Evolutionary conservation across 2,113 vertebrate species (phyloP), one percentile per base, ranked within the genome.

Genomic region (Tragulus kanchil): DNA sequence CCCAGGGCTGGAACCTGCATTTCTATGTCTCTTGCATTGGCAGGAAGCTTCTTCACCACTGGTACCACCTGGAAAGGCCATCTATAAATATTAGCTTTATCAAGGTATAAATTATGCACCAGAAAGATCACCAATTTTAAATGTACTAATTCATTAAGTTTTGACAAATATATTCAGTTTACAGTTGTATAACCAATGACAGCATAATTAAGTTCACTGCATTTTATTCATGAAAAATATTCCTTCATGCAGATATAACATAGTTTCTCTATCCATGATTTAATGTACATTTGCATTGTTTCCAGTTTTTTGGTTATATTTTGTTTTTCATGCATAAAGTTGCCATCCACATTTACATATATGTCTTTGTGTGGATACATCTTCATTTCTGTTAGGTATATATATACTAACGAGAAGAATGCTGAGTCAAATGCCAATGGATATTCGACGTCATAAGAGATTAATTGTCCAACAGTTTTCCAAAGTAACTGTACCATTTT

Each of bases 351-450:
- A 62, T 61, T n/a, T 81, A 4, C 8, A 6, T 23, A 11, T 5
- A 8, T 62, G 11, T 36, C 45, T 82, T 90, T 78, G 8, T 77
- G 56, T 77, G 69, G 9, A 42, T 9, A 28, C 21, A 16, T 56
- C 95, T 94, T 92, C 36, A 59, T 92, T 85, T 82, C 11, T 71
- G 19, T 81, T 85, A 77, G 9, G 6, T 82, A 94, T 67, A 71
- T 83, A 77, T 62, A 82, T 69, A 73, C 3, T 4, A 5, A 58
- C 82, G 36, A 78, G 21, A 42, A 87, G 61, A 83, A 45, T 45
- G 25, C 8, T 83, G 4, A 2, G 4, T 93, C 31, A 93, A 71
- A 61, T 71, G 61, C 17, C 42, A 86, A 10, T 26, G 62, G 8
- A 26, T 28, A 4, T 67, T 86, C 84, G 59, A 78, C 89, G 87